Conservation (phyloP, 2,888 invertebrate species). For the Eupithecia abbreviata region DNA sequence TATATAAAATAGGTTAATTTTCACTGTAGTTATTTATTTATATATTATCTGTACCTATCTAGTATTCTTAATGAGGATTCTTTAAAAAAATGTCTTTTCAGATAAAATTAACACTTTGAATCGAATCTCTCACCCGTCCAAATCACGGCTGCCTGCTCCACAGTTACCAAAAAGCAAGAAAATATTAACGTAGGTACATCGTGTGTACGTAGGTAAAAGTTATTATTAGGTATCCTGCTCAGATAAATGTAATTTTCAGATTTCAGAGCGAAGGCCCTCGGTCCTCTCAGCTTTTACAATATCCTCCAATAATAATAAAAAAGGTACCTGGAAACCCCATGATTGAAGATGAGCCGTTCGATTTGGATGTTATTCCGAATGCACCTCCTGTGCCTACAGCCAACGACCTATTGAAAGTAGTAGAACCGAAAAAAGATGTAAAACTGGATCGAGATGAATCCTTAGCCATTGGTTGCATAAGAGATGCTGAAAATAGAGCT, state of each 20-base stretch:
- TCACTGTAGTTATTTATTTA: neutral
- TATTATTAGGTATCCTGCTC: neutral
- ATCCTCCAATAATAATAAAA: slow-evolving; percentile 15
- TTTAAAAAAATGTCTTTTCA: slow-evolving; percentile 20
- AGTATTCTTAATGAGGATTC: neutral
- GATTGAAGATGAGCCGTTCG: neutral
- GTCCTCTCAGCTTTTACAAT: neutral
- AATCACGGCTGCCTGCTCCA: slow-evolving; percentile 12
- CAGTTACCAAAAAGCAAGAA: slow-evolving; percentile 29
- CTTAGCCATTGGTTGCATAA: neutral
- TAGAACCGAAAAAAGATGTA: slow-evolving; percentile 5
- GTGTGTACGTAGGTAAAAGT: neutral
- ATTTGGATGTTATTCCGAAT: slow-evolving; percentile 13
- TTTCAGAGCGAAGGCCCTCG: slow-evolving; percentile 15
- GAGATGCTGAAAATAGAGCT: slow-evolving; percentile 9
- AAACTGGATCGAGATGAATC: neutral
- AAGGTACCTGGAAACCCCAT: neutral
- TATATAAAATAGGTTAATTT: neutral
- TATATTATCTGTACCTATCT: neutral
- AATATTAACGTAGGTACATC: slow-evolving; percentile 33
- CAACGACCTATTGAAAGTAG: slow-evolving; percentile 29
- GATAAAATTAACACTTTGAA: slow-evolving; percentile 32
- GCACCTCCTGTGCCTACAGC: slow-evolving; percentile 17
- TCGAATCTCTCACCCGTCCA: neutral
- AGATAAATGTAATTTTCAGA: slow-evolving; percentile 10